phyloP scores from a whole-genome alignment of 2,888 invertebrate species.

The Lampropteryx suffumata region DNA sequence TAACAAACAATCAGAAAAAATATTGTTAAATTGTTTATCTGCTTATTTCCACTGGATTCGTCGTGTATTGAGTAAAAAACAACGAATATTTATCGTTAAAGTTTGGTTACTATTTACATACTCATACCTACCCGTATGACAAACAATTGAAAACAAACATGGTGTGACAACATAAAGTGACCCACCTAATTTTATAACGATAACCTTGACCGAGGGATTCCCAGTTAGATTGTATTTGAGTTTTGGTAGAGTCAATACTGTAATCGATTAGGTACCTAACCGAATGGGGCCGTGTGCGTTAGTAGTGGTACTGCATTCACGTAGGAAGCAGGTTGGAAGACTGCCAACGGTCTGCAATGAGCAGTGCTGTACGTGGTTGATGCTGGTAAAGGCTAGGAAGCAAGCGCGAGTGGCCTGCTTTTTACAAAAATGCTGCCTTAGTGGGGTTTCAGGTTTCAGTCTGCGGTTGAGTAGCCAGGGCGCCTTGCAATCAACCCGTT shows the following conservation, averaged over 20 bases:
- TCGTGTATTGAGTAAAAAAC: too few species aligned
- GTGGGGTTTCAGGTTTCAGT: constrained; percentile 58
- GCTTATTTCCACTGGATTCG: too few species aligned
- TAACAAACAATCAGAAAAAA: too few species aligned
- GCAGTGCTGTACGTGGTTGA: too few species aligned
- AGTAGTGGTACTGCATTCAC: not conserved
- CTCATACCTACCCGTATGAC: not conserved
- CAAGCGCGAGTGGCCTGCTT: constrained; percentile 2
- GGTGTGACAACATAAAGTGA: constrained; percentile 20
- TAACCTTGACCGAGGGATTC: constrained; percentile 29
- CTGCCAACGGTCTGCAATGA: not conserved
- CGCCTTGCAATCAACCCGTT: constrained; percentile 57
- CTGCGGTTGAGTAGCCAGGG: constrained; percentile 66
- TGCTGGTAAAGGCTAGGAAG: too few species aligned
- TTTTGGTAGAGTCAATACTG: constrained; percentile 35
- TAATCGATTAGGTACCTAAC: constrained; percentile 41
- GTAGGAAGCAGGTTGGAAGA: not conserved
- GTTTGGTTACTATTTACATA: too few species aligned
- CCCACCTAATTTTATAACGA: constrained; percentile 14
- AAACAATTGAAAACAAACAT: constrained; percentile 3
- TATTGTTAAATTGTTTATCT: too few species aligned
- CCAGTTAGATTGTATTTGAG: constrained; percentile 27
- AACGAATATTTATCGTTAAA: too few species aligned
- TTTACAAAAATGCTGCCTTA: constrained; percentile 27
- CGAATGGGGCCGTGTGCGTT: constrained; percentile 43